Percentiles rank a stretch among this genome's conserved stretches.
These are phyloP conservation scores for Halcyon chelicuti DNA, from an alignment of 2,797 vertebrate genomes.

Conservation along the genomic window DNA sequence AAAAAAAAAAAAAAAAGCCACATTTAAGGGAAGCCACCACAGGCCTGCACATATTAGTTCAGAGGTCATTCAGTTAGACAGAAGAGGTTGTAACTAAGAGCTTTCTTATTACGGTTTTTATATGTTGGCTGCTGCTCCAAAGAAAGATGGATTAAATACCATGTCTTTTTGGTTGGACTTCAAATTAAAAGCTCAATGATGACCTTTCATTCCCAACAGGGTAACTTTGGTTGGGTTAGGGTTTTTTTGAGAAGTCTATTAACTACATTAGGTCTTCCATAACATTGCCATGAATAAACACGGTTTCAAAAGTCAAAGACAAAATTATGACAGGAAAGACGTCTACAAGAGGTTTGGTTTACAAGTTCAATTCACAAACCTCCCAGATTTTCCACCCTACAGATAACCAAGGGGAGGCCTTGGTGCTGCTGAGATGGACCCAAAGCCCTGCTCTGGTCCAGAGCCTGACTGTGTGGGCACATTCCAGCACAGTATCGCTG, in stretches of 20 bases:
- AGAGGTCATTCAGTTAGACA: neutral
- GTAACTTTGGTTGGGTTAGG: neutral
- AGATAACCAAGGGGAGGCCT: too few species aligned
- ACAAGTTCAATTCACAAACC: neutral
- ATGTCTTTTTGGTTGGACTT: neutral
- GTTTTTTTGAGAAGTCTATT: neutral
- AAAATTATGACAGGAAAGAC: neutral
- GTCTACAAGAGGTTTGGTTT: neutral
- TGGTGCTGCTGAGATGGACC: too few species aligned
- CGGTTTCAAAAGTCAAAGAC: neutral
- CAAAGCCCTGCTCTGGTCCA: too few species aligned
- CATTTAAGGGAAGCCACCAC: neutral
- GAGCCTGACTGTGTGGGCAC: too few species aligned
- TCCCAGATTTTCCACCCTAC: too few species aligned
- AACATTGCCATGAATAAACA: neutral
- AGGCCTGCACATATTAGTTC: neutral
- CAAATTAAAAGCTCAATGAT: conserved; percentile 45
- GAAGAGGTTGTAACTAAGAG: neutral
- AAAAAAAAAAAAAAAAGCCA: neutral
- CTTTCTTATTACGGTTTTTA: conserved; percentile 1
- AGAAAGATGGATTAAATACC: conserved; percentile 14
- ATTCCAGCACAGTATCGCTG: too few species aligned
- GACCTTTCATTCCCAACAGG: conserved; percentile 6
- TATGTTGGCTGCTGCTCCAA: neutral
- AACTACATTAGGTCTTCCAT: neutral